phyloP scores from a whole-genome alignment of 1,140 invertebrate genomes.

The Lutraria rhynchaena region DNA sequence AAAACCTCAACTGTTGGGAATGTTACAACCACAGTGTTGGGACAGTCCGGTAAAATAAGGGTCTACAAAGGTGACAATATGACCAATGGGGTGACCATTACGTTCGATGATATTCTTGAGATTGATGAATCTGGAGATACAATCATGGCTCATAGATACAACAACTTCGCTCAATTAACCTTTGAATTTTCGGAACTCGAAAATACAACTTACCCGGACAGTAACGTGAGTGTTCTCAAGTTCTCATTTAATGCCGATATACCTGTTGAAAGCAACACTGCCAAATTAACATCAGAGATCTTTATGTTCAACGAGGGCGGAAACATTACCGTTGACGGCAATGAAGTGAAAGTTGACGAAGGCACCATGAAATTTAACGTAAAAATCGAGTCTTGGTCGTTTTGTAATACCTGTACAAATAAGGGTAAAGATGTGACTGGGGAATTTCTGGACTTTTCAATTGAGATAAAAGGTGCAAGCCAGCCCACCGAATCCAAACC shows the following conservation, averaged over 20 bases:
- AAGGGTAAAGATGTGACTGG: background rate
- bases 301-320: constrained; percentile 35
- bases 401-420: constrained; percentile 19
- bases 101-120: constrained; percentile 37
- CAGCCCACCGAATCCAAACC: background rate
- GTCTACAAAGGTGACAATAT: constrained; percentile 1
- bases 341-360: background rate
- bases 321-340: constrained; percentile 48
- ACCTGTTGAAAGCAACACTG: background rate
- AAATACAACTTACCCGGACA: constrained; percentile 13
- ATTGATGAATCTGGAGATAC: background rate
- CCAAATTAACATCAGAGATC: constrained; percentile 23
- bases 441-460: constrained; percentile 27
- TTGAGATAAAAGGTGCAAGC: constrained; percentile 33
- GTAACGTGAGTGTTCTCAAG: constrained; percentile 12
- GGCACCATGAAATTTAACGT: constrained; percentile 53
- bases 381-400: constrained; percentile 41
- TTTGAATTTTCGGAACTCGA: constrained; percentile 28
- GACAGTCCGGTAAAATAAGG: constrained; percentile 44
- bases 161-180: constrained; percentile 41
- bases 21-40: constrained; percentile 33
- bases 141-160: constrained; percentile 13
- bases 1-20: constrained; percentile 1
- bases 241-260: constrained; percentile 39
- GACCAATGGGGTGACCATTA: constrained; percentile 7